Evolutionary conservation across 1,140 invertebrate species (phyloP), one percentile per base, ranked within the genome.

Genomic region (Palaemon carinicauda): DNA sequence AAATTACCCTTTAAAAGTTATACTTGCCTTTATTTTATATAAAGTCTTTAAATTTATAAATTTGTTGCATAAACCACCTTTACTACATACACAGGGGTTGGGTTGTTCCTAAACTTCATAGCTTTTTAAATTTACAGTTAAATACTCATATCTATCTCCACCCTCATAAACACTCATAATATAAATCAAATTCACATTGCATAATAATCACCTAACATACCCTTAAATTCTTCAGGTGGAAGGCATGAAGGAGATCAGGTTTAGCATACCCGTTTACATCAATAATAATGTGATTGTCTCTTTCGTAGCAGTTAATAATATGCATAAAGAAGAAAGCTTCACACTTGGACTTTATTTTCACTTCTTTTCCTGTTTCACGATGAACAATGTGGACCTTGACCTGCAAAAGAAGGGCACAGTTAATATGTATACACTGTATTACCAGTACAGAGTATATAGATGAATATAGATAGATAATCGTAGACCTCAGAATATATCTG

Each of bases 241-340:
- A 82, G 65, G 86, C 65, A 88, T 97, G 94, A 14, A 97, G 91
- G 93, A 96, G 95, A 83, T 94, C 93, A 0, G 96, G 93, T 92
- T 97, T 94, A 79, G 94, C 94, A 90, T 97, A 98, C 71, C 94
- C 94, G 90, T 96, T 97, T 50, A 98, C 93, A 90, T 98, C 97
- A 0, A 98, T 91, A 4, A 94, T 91, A 1, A 97, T 90, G 65
- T 96, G 92, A 86, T 94, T 92, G n/a, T 93, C 93, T 56, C 95
- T 94, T 90, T 97, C 97, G 90, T 94, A 98, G 80, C 95, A 94
- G 92, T 98, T 98, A 74, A 97, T 96, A 52, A 97, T 95, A 90
- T 98, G 97, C 12, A 98, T 93, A 89, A 95, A 97, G 90, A 98
- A 97, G 88, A 97, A 95, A 0, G 94, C 91, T 80, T 96, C 94